These are phyloP conservation scores for Ectropis crepuscularia DNA, from an alignment of 2,888 invertebrate genomes.

Conservation along the genomic window DNA sequence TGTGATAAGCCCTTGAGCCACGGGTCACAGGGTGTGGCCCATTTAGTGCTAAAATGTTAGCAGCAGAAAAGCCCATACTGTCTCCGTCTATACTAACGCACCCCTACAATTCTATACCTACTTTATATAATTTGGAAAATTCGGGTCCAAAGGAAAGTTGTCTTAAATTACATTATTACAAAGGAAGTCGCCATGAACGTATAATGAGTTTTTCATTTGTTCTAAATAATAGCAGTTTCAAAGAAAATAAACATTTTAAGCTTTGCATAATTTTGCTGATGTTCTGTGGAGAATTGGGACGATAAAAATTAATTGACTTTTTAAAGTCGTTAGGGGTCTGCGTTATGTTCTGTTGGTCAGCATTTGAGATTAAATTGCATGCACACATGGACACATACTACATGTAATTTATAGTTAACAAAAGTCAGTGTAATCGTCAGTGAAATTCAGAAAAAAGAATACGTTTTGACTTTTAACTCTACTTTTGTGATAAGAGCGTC, in stretches of 20 bases:
- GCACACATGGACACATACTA: no score
- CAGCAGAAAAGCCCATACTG: conserved; percentile 14
- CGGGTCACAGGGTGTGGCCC: no score
- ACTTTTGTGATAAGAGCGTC: no score
- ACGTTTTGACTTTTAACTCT: no score
- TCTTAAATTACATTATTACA: conserved; percentile 63
- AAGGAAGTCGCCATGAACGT: conserved; percentile 29
- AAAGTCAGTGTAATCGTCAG: no score
- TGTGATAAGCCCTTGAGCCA: no score
- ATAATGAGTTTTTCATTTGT: conserved; percentile 51
- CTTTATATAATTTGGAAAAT: conserved; percentile 53
- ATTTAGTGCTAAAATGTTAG: not conserved
- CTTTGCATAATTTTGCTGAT: conserved; percentile 29
- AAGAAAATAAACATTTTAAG: conserved; percentile 38
- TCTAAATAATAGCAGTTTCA: conserved; percentile 44
- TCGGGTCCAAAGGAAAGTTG: conserved; percentile 51
- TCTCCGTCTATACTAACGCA: not conserved
- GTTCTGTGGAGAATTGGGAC: conserved; percentile 13
- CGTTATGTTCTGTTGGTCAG: conserved; percentile 28
- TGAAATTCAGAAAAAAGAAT: no score
- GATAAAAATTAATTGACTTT: conserved; percentile 44
- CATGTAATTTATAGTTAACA: no score
- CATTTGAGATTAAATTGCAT: conserved; percentile 7
- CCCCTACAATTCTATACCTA: conserved; percentile 25
- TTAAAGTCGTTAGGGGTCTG: conserved; percentile 28